Base-by-base conservation (phyloP, 2,797 vertebrate species). In the Cuniculus paca region DNA sequence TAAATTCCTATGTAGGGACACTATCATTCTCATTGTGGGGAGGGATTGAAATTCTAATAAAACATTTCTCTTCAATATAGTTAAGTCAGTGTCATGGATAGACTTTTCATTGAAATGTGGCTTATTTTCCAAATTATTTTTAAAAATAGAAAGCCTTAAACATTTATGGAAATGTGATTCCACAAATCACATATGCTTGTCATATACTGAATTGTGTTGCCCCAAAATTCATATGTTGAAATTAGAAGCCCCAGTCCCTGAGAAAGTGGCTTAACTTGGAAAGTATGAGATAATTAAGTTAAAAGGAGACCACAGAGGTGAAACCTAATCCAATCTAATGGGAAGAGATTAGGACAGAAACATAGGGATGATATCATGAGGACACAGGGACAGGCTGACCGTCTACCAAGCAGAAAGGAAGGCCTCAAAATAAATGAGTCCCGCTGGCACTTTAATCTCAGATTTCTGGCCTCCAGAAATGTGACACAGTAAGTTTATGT, bases 1-100 rank as follows among this genome's bases (percentile, higher is more conserved):
- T 95, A 93, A 88, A 97, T 63, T 75, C 28, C 48, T 88, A 31
- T 17, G 31, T 63, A 48, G 39, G 86, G 26, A 92, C 39, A 58
- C 22, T 86, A 17, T 0, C 60, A 24, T 86, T 86, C 28, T 61
- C 82, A 50, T 39, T 34, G 65, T 81, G 34, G 28, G n/a, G 20
- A 17, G 1, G 17, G 31, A 56, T 91, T 19, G 22, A 50, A 77
- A 87, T 45, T 28, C 24, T 5, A 54, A 56, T 50, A 28, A 88
- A 95, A 54, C 2, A 54, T n/a, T 78, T 84, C 58, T 61, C 10
- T 77, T 75, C 50, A 78, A 58, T 39, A 34, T 34, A 86, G 50
- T n/a, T 78, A 70, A 0, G 16, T 28, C 3, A 61, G 39, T 78
- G 6, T 82, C 48, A 36, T 1, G n/a, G 60, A 63, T 48, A 5